These are phyloP conservation scores for Mormyrops boulengeri DNA, from an alignment of 2,797 vertebrate genomes.

Conservation along the genomic window DNA sequence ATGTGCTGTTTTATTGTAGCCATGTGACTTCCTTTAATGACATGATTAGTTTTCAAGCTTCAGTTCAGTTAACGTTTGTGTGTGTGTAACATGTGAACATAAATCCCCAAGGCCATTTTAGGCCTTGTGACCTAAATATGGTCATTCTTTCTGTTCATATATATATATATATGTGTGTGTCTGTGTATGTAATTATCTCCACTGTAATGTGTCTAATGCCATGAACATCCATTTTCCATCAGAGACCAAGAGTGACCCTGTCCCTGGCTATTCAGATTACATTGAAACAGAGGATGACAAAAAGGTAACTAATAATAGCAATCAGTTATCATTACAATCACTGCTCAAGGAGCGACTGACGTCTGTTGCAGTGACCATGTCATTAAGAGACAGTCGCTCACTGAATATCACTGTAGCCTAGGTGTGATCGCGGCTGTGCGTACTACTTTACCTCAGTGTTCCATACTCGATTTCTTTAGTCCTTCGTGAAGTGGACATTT, in stretches of 20 bases:
- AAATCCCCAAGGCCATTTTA: background rate
- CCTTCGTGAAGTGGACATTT: background rate
- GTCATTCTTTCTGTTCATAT: background rate
- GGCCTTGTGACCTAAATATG: background rate
- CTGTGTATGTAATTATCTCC: background rate
- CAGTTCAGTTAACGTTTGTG: background rate
- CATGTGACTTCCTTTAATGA: background rate
- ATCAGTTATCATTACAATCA: background rate
- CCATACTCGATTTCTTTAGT: background rate
- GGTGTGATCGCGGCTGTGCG: background rate
- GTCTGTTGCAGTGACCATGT: background rate
- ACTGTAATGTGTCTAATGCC: background rate
- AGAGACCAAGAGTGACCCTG: slow-evolving; percentile 64
- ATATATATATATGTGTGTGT: background rate
- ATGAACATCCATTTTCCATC: slow-evolving; percentile 43
- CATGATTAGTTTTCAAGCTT: background rate
- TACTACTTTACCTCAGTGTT: background rate
- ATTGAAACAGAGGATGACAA: slow-evolving; percentile 57
- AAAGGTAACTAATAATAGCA: slow-evolving; percentile 18
- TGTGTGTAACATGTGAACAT: background rate
- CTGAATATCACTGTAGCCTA: background rate
- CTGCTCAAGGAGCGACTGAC: background rate
- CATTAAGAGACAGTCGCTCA: background rate
- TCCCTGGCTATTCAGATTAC: slow-evolving; percentile 67
- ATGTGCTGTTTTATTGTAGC: background rate